These are phyloP conservation scores for Cephalopholis sonnerati DNA, from an alignment of 2,113 vertebrate species.

Conservation along the genomic window DNA sequence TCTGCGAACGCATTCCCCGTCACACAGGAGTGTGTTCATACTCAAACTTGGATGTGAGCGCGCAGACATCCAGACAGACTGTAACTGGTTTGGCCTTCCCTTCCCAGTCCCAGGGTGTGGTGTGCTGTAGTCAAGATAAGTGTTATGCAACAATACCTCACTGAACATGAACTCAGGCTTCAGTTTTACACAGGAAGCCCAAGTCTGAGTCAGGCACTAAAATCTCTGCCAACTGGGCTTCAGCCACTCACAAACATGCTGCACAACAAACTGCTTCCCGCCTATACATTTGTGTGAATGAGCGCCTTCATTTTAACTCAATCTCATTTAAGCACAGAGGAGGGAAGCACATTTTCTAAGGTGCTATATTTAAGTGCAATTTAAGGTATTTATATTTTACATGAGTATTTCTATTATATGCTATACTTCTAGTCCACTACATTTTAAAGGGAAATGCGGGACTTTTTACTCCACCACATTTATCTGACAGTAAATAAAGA, in stretches of 20 bases:
- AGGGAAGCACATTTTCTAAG: neutral
- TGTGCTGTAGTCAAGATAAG: conserved; percentile 75
- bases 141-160: conserved; percentile 79
- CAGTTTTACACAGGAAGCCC: conserved; percentile 77
- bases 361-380: neutral
- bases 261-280: conserved; percentile 52
- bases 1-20: conserved; percentile 17
- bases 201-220: conserved; percentile 74
- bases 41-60: conserved; percentile 32
- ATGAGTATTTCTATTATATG: neutral
- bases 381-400: neutral
- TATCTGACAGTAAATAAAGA: neutral
- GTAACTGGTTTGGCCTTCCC: conserved; percentile 64
- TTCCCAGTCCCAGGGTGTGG: conserved; percentile 76
- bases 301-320: conserved; percentile 5
- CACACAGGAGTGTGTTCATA: conserved; percentile 36
- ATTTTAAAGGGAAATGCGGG: neutral
- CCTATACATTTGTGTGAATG: conserved; percentile 16
- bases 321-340: neutral
- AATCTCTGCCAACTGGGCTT: conserved; percentile 66
- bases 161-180: conserved; percentile 70
- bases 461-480: neutral
- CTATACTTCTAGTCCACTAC: neutral
- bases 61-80: conserved; percentile 57
- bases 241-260: conserved; percentile 55